Base-by-base conservation (phyloP, 2,888 invertebrate species). In the Stratiomys singularior region DNA sequence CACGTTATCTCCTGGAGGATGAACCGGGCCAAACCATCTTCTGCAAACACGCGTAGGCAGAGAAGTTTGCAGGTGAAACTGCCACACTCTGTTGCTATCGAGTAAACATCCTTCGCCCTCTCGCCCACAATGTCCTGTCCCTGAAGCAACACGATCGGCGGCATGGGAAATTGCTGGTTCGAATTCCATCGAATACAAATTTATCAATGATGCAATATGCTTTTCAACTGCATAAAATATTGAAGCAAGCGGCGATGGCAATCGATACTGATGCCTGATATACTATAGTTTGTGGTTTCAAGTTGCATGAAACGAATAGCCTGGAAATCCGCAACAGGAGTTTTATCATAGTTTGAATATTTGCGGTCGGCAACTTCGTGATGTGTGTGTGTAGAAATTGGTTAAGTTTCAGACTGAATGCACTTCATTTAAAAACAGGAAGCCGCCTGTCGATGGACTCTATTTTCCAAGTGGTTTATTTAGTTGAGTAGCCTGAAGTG, bases 191-290 rank as follows among this genome's bases (percentile, higher is more conserved):
- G 7, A 5, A 52, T 52, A n/a, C 52, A 52, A n/a, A 52, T 52
- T 52, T 52, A 52, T 52, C 52, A 52, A 52, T 52, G 52, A 52
- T 52, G 52, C 52, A 52, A 52, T 52, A 52, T 52, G 52, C 52
- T 52, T 52, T 52, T 52, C 7, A 52, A 15, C 18, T 52, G 52
- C 52, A 52, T 52, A 13, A 52, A 52, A 52, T 52, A 52, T 52
- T 52, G 52, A 52, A 9, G 52, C n/a, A 13, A 52, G 52, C 52
- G 18, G 52, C 4, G 52, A 37, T 37, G 37, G 37, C 37, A 37
- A 37, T 37, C 37, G 37, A 37, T 37, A 37, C 9, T 5, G 37
- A 5, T 9, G 37, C 3, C 52, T 52, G 15, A 4, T 52, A 18
- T 52, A 15, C 37, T 9, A 5, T 37, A 3, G 9, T 37, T 37